phyloP scores from a whole-genome alignment of 2,888 invertebrate species.

The Acleris laterana region DNA sequence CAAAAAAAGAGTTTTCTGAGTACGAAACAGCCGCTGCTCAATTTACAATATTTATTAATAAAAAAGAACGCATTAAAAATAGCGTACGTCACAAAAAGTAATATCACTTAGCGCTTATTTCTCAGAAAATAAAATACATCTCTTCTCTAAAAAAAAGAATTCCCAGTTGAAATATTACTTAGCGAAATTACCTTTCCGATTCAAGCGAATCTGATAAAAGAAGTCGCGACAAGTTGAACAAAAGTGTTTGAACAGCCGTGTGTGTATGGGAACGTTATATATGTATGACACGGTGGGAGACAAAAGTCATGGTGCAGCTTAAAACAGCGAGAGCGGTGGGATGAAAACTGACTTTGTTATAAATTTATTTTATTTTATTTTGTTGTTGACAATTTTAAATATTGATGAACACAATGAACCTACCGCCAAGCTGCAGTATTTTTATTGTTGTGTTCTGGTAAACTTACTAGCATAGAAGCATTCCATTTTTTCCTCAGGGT shows the following conservation, averaged over 20 bases:
- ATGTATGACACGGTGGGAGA: conserved; percentile 23
- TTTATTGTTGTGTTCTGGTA: too few relatives aligned
- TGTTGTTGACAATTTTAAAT: too few relatives aligned
- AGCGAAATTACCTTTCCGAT: conserved; percentile 7
- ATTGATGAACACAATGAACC: too few relatives aligned
- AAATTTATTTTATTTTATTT: rapidly evolving
- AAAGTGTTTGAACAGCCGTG: conserved; percentile 27
- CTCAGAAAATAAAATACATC: not conserved
- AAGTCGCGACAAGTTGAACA: conserved; percentile 5
- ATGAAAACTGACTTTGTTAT: not conserved
- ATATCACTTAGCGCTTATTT: too few relatives aligned
- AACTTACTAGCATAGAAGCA: too few relatives aligned
- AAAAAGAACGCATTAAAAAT: too few relatives aligned
- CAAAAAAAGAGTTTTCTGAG: too few relatives aligned
- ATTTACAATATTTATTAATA: too few relatives aligned
- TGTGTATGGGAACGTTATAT: conserved; percentile 8
- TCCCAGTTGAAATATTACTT: conserved; percentile 12
- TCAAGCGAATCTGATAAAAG: conserved; percentile 22
- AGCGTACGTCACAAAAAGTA: too few relatives aligned
- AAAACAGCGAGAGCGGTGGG: conserved; percentile 3
- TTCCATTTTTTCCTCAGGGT: too few relatives aligned
- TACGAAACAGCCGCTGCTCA: too few relatives aligned
- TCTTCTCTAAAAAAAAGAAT: not conserved
- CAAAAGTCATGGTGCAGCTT: conserved; percentile 12
- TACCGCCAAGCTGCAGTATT: too few relatives aligned